Base-by-base conservation (phyloP, 2,113 vertebrate species). In the Mustela nigripes region DNA sequence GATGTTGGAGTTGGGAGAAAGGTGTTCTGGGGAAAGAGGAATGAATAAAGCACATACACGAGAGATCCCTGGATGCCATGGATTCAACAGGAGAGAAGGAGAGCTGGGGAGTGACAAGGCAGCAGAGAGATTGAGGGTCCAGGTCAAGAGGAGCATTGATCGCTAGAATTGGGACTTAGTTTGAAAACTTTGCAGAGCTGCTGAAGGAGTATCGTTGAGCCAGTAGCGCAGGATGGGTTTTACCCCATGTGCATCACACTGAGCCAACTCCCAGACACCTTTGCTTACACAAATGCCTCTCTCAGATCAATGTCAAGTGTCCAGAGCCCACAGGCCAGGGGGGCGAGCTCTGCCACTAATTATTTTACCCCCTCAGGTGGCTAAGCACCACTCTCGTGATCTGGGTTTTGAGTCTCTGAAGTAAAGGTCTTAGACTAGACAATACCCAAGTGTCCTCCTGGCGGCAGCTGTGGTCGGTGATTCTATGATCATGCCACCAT, bases 71-170 rank as follows among this genome's bases (percentile, higher is more conserved):
- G 63, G 58, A 12, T 28, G 67, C 28, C 24, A 2, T 12, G 33
- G 2, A 11, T 33, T 69, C 21, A 1, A 0, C 22, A 2, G 78
- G 5, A 36, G 69, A 45, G 24, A 11, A 36, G 28, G 16, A 33
- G 53, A 24, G 42, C 0, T 21, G 36, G 56, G 36, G n/a, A 48
- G 33, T 0, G 53, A 8, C 0, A 0, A 36, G 53, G 14, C 7
- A 8, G 31, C 31, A 31, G 11, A 1, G 15, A 21, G 24, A 14
- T 6, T 7, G 71, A 39, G 21, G 82, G 19, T 21, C 58, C 14
- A 48, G 74, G 31, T 53, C 31, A 21, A 22, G 58, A 53, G 45
- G 4, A 65, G 1, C 8, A 31, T 3, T 4, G 28, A 7, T 11
- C 15, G 33, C 36, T 18, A 14, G 11, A 0, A 15, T 11, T 60